These are phyloP conservation scores for Apodemus sylvaticus DNA, from an alignment of 2,113 vertebrate species.

Conservation along the genomic window DNA sequence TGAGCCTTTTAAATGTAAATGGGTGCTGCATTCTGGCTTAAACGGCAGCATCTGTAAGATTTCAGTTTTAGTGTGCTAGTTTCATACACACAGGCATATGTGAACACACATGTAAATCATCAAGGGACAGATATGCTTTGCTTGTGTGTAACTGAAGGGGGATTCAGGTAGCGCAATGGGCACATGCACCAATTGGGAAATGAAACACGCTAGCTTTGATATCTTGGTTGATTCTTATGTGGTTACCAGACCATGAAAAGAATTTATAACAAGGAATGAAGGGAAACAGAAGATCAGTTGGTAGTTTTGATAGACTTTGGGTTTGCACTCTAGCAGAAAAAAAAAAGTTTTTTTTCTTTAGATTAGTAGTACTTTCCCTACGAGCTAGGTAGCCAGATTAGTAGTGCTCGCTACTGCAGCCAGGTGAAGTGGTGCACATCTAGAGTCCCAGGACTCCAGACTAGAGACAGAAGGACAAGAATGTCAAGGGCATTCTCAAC, in stretches of 20 bases:
- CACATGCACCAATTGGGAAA: neutral
- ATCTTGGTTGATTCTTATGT: slow-evolving; percentile 19
- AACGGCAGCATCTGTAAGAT: neutral
- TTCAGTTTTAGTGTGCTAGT: neutral
- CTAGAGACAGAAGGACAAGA: neutral
- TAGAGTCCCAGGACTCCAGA: neutral
- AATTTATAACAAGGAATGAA: slow-evolving; percentile 33
- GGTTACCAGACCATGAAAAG: slow-evolving; percentile 25
- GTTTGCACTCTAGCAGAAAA: neutral
- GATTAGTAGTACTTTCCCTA: neutral
- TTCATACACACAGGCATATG: neutral
- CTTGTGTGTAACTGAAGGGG: neutral
- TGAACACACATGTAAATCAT: neutral
- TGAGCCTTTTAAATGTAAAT: neutral
- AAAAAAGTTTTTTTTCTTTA: neutral
- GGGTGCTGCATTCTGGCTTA: neutral
- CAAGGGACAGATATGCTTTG: neutral
- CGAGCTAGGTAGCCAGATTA: neutral
- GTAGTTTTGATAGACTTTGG: slow-evolving; percentile 15
- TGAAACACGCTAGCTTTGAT: neutral
- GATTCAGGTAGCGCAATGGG: neutral
- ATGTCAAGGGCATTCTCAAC: neutral
- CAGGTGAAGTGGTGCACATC: neutral
- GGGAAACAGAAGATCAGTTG: slow-evolving; percentile 6
- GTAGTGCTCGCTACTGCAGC: neutral